Evolutionary conservation across 1,140 invertebrate species (phyloP).

Genomic region (Drosophila pseudoobscura): DNA sequence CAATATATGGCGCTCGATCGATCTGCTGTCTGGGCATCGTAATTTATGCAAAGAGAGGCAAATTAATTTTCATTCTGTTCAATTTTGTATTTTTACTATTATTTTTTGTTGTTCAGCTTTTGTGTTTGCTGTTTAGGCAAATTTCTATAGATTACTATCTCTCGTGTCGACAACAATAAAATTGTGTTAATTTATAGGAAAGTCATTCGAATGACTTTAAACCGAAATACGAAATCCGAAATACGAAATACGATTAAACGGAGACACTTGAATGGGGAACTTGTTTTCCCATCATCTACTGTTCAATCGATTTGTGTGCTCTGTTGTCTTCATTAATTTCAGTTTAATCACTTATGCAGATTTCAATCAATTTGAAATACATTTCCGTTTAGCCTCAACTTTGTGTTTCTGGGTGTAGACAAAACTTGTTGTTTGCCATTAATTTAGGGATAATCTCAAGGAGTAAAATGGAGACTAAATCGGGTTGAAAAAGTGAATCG

Average conservation of each 20-base stretch:
- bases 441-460: slow-evolving; percentile 20
- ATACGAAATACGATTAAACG: neutral
- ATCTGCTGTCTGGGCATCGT: slow-evolving; percentile 26
- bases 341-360: slow-evolving; percentile 78
- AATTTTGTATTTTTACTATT: slow-evolving; percentile 38
- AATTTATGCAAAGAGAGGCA: slow-evolving; percentile 65
- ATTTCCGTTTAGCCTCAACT: slow-evolving; percentile 66
- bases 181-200: slow-evolving; percentile 80
- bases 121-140: slow-evolving; percentile 77
- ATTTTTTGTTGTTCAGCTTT: slow-evolving; percentile 40
- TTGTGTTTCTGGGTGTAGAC: slow-evolving; percentile 2
- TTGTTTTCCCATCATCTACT: slow-evolving; percentile 42
- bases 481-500: neutral
- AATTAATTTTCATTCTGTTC: slow-evolving; percentile 72
- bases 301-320: slow-evolving; percentile 57
- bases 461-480: no score
- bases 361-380: slow-evolving; percentile 72
- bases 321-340: slow-evolving; percentile 72
- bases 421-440: slow-evolving; percentile 24
- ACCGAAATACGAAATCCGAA: slow-evolving; percentile 3
- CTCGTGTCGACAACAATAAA: slow-evolving; percentile 79
- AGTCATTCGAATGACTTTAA: slow-evolving; percentile 47
- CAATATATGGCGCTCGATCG: slow-evolving; percentile 29
- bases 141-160: slow-evolving; percentile 73
- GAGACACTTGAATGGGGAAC: slow-evolving; percentile 53